These are phyloP conservation scores for Mugil cephalus DNA, from an alignment of 2,113 vertebrate species.

Conservation along the genomic window DNA sequence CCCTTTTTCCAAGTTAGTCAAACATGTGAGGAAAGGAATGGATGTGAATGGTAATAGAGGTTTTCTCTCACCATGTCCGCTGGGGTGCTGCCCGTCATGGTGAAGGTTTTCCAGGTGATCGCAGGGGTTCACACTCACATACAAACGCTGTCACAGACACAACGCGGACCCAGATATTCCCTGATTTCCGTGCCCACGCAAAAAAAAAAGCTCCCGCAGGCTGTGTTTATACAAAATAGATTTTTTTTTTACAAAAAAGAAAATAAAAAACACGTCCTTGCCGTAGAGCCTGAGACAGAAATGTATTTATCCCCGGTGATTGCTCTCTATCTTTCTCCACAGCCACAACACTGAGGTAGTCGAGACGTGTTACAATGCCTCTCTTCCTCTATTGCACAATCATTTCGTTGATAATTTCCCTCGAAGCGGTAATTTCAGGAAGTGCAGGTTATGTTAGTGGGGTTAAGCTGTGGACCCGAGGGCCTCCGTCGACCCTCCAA, in stretches of 20 bases:
- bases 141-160: slow-evolving; percentile 8
- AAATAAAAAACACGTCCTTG: slow-evolving; percentile 11
- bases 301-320: slow-evolving; percentile 36
- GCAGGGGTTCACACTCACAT: slow-evolving; percentile 44
- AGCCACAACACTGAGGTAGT: slow-evolving; percentile 56
- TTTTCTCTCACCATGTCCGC: slow-evolving; percentile 82
- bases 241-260: too few relatives aligned
- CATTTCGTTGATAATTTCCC: slow-evolving; percentile 52
- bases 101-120: slow-evolving; percentile 62
- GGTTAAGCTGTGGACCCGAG: slow-evolving; percentile 54
- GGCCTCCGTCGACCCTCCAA: slow-evolving; percentile 70
- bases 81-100: slow-evolving; percentile 83
- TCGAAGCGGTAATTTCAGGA: slow-evolving; percentile 20
- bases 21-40: not conserved
- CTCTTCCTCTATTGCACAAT: slow-evolving; percentile 75
- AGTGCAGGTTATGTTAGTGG: slow-evolving; percentile 10
- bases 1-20: too few relatives aligned
- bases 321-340: slow-evolving; percentile 9
- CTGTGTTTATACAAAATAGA: not conserved
- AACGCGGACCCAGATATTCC: slow-evolving; percentile 25
- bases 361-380: slow-evolving; percentile 52
- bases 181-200: not conserved
- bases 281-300: slow-evolving; percentile 25
- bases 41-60: not conserved
- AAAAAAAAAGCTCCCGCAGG: not conserved